These are phyloP conservation scores for Neosilurus mollespiculum DNA, from an alignment of 2,797 vertebrate genomes.

Conservation along the genomic window DNA sequence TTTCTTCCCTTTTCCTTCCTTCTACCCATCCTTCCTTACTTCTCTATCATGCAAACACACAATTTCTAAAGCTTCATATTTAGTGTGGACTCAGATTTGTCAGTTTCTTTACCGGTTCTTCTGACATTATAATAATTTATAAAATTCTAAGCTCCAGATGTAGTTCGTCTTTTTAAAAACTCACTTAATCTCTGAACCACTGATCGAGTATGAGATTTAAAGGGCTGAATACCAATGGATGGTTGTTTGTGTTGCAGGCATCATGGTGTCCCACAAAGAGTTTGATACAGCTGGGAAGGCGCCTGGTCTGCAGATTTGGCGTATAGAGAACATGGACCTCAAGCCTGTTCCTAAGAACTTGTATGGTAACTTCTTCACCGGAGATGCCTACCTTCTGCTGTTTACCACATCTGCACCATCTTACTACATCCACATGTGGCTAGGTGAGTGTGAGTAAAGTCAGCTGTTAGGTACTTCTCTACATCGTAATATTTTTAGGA, in stretches of 20 bases:
- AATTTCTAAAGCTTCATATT: not conserved
- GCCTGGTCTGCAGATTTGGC: slow-evolving; percentile 90
- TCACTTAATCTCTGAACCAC: not conserved
- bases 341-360: slow-evolving; percentile 76
- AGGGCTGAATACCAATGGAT: too few relatives aligned
- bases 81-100: not conserved
- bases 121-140: not conserved
- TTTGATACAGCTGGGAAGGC: slow-evolving; percentile 84
- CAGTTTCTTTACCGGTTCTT: not conserved
- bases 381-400: slow-evolving; percentile 88
- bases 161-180: not conserved
- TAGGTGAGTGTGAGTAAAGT: slow-evolving; percentile 71
- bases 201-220: not conserved
- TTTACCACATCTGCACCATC: slow-evolving; percentile 75
- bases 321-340: slow-evolving; percentile 87
- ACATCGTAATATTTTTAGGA: too few relatives aligned
- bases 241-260: slow-evolving; percentile 46
- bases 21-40: not conserved
- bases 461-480: too few relatives aligned
- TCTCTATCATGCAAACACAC: not conserved
- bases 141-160: not conserved
- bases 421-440: slow-evolving; percentile 85
- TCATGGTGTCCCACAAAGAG: slow-evolving; percentile 77
- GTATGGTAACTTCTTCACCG: slow-evolving; percentile 84
- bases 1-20: too few relatives aligned